These are phyloP conservation scores for Periophthalmus magnuspinnatus DNA, from an alignment of 2,797 vertebrate species.

Conservation along the genomic window DNA sequence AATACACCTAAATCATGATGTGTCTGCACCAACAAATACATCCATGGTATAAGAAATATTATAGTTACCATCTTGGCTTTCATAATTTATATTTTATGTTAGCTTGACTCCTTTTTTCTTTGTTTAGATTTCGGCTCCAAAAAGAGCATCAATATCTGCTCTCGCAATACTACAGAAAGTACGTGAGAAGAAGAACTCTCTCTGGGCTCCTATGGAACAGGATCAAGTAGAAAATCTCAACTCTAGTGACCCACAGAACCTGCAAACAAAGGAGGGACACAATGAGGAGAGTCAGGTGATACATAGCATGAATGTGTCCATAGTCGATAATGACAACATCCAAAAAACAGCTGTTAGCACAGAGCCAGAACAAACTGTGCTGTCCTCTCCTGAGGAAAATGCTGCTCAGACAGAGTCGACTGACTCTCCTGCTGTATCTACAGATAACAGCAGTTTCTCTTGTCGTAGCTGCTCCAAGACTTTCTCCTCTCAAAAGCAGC, in stretches of 20 bases:
- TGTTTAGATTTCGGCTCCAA: slow-evolving; percentile 57
- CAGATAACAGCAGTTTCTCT: slow-evolving; percentile 54
- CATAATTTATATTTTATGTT: slow-evolving; percentile 2
- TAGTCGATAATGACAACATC: slow-evolving; percentile 7
- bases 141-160: slow-evolving; percentile 62
- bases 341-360: slow-evolving; percentile 18
- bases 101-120: neutral
- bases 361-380: neutral
- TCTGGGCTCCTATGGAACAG: slow-evolving; percentile 56
- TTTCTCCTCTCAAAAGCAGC: slow-evolving; percentile 80
- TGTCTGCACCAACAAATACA: slow-evolving; percentile 25
- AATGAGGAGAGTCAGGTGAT: slow-evolving; percentile 17
- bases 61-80: too few relatives aligned
- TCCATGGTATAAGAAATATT: slow-evolving; percentile 57
- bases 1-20: slow-evolving; percentile 71
- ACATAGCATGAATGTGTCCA: slow-evolving; percentile 29
- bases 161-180: slow-evolving; percentile 76
- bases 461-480: slow-evolving; percentile 82
- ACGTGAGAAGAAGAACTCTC: slow-evolving; percentile 63
- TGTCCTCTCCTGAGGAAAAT: neutral
- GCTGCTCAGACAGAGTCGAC: neutral
- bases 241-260: slow-evolving; percentile 22
- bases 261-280: slow-evolving; percentile 21
- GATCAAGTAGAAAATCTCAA: slow-evolving; percentile 55
- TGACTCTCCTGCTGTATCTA: neutral